Evolutionary conservation across 1,140 invertebrate genomes (phyloP).

Genomic region (Eufriesea mexicana): DNA sequence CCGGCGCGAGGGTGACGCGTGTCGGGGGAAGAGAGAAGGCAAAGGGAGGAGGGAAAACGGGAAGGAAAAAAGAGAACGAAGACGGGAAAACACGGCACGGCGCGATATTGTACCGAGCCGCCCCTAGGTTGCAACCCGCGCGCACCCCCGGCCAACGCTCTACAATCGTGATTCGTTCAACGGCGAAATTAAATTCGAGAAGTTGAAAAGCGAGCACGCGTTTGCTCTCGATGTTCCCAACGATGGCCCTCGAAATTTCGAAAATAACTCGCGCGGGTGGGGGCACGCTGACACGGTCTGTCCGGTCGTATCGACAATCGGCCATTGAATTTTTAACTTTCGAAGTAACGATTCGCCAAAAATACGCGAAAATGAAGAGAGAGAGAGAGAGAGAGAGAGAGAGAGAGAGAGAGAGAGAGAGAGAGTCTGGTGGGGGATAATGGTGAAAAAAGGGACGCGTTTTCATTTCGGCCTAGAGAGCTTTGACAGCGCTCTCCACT

Average conservation of each 20-base stretch:
- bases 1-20: not conserved
- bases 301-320: not conserved
- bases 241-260: conserved; percentile 19
- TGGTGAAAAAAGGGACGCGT: not conserved
- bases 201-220: conserved; percentile 13
- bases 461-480: not conserved
- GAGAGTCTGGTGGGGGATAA: not conserved
- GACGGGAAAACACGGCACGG: not conserved
- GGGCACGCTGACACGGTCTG: not conserved
- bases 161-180: not conserved
- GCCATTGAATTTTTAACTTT: conserved; percentile 19
- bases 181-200: conserved; percentile 16
- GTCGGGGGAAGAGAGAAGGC: not conserved
- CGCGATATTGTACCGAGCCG: conserved; percentile 1
- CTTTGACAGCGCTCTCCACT: not conserved
- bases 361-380: not conserved
- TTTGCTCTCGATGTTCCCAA: too few species aligned
- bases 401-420: not conserved
- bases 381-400: not conserved
- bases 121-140: too few species aligned
- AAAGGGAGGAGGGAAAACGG: too few species aligned
- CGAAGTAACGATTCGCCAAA: not conserved
- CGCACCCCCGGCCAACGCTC: too few species aligned
- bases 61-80: not conserved
- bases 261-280: not conserved